Percentiles rank a stretch among this genome's conserved stretches.
phyloP scores from a whole-genome alignment of 2,797 vertebrate species.

The Emys orbicularis region DNA sequence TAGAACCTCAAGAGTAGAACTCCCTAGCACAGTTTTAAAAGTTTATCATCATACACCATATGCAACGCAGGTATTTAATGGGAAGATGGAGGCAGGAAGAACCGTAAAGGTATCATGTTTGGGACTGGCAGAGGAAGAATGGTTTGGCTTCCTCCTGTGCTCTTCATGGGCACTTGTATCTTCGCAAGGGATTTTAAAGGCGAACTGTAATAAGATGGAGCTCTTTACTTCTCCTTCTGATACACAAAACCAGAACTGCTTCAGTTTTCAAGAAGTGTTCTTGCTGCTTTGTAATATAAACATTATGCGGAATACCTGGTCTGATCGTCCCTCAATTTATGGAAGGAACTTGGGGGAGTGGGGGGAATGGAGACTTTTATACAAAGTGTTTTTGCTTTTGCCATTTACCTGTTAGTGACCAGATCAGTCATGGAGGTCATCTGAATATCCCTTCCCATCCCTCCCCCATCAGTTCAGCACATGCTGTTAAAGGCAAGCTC shows the following conservation, averaged over 20 bases:
- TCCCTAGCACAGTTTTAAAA: background rate
- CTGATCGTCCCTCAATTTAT: fast-evolving
- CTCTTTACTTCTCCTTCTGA: background rate
- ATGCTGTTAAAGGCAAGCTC: background rate
- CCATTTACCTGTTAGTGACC: no score
- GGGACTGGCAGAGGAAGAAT: background rate
- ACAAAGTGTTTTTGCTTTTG: background rate
- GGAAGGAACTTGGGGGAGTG: fast-evolving
- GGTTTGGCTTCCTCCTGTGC: background rate
- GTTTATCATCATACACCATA: background rate
- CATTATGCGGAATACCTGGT: background rate
- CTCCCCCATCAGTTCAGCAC: background rate
- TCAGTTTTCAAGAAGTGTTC: background rate
- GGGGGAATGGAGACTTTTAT: fast-evolving
- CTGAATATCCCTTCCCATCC: background rate
- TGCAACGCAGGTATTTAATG: background rate
- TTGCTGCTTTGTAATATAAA: background rate
- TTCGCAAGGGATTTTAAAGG: background rate
- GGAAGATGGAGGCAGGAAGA: background rate
- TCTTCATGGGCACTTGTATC: background rate
- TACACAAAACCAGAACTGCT: background rate
- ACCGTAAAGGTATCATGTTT: background rate
- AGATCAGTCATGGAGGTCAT: background rate
- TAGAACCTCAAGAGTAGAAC: background rate
- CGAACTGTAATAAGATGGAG: background rate